A percentile compares a stretch with the other conserved stretches of the same genome.
Evolutionary conservation across 2,113 vertebrate species (phyloP).

Genomic region (Plotosus lineatus): DNA sequence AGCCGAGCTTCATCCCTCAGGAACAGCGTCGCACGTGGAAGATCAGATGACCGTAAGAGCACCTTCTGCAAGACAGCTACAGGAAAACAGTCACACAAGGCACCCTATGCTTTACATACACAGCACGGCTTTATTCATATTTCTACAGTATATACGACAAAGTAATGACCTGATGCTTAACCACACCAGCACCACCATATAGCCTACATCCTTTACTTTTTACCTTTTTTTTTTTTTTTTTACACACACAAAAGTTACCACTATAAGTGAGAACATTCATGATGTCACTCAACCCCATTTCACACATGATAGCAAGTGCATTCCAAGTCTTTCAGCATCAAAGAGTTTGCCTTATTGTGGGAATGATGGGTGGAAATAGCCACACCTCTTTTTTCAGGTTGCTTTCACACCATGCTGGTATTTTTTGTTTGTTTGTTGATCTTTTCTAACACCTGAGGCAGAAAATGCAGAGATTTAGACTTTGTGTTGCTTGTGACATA

Average conservation of each 20-base stretch:
- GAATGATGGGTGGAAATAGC: not conserved
- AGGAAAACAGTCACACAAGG: too few relatives aligned
- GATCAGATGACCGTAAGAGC: not conserved
- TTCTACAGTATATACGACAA: not conserved
- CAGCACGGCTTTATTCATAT: not conserved
- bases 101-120: not conserved
- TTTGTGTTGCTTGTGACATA: not conserved
- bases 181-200: not conserved
- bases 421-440: not conserved
- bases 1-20: constrained; percentile 12
- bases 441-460: not conserved
- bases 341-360: not conserved
- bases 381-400: not conserved
- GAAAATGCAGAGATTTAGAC: not conserved
- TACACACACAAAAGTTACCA: not conserved
- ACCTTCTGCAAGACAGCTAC: not conserved
- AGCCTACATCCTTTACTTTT: too few relatives aligned
- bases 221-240: not conserved
- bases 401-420: not conserved
- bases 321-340: not conserved
- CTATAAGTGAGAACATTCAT: not conserved
- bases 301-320: not conserved
- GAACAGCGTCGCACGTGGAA: not conserved
- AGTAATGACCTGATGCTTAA: not conserved
- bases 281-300: not conserved